Base-by-base conservation (phyloP, 2,888 invertebrate genomes). In the Bombyx huttoni region DNA sequence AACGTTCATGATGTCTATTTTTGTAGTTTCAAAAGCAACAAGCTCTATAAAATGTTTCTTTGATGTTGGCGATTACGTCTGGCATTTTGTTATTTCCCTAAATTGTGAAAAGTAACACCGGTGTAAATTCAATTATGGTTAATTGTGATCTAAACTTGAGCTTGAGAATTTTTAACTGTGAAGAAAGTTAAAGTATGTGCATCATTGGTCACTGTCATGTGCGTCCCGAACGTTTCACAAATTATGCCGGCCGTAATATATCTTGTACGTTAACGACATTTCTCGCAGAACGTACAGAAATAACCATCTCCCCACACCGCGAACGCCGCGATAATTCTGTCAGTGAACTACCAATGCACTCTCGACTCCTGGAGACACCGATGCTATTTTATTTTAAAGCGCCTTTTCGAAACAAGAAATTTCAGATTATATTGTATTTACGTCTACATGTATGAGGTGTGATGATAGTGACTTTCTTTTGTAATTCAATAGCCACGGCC, bases 281-380 rank as follows among this genome's bases (percentile, higher is more conserved):
- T 82, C 81, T 78, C 76, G 85, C 85, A 66, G 86, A 87, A 79
- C 67, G 69, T 72, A 73, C 84, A 75, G 75, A 81, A 86, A 88
- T 88, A 87, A 68, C 77, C 73, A 58, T 59, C 69, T 70, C 76
- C 80, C 81, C 78, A 67, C 79, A 61, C 70, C 59, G 69, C 67
- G 67, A 64, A 65, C 65, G 65, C 64, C 62, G 58, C 65, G 78
- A 78, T 82, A 82, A 82, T 80, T 83, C 79, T 74, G 85, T 85
- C 83, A 71, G 68, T 75, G 76, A 75, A 71, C 63, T 71, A 74
- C 77, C 75, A 78, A 77, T 84, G 84, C 80, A 80, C 75, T 74
- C 75, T 74, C 73, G 82, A 70, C 81, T 72, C 83, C 76, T 80
- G 84, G 81, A 79, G 81, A 70, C 70, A 67, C 70, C 61, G 64